These are phyloP conservation scores for Solenopsis invicta DNA, from an alignment of 1,140 invertebrate species.

Conservation along the genomic window DNA sequence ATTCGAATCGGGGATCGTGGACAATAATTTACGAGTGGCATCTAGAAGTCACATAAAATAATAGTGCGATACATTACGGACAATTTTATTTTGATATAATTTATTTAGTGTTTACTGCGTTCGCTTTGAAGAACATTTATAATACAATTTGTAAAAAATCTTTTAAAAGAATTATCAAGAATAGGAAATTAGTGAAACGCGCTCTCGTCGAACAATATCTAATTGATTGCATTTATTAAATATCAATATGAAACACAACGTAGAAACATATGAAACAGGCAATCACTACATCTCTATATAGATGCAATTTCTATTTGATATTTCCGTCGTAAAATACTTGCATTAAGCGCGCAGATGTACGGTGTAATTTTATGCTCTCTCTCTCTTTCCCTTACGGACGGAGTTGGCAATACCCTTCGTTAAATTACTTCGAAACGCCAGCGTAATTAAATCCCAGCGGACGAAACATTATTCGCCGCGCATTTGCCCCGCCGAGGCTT, in stretches of 20 bases:
- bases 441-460: constrained; percentile 60
- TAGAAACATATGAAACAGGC: not conserved
- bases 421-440: constrained; percentile 61
- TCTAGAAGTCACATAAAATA: constrained; percentile 47
- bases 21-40: constrained; percentile 51
- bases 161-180: not conserved
- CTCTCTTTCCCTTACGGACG: not conserved
- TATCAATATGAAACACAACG: not conserved
- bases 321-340: constrained; percentile 41
- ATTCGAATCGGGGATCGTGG: constrained; percentile 26
- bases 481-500: constrained; percentile 42
- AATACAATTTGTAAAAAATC: not conserved
- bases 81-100: constrained; percentile 12
- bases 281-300: not conserved
- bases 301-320: constrained; percentile 34
- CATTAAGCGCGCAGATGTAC: constrained; percentile 45
- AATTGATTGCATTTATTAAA: constrained; percentile 34
- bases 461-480: constrained; percentile 62
- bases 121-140: not conserved
- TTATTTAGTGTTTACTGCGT: not conserved
- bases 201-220: not conserved
- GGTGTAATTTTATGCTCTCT: constrained; percentile 38
- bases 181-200: not conserved
- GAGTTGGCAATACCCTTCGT: constrained; percentile 58
- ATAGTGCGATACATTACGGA: not conserved